These are phyloP conservation scores for Elymnias hypermnestra DNA, from an alignment of 1,140 invertebrate genomes.

Conservation along the genomic window DNA sequence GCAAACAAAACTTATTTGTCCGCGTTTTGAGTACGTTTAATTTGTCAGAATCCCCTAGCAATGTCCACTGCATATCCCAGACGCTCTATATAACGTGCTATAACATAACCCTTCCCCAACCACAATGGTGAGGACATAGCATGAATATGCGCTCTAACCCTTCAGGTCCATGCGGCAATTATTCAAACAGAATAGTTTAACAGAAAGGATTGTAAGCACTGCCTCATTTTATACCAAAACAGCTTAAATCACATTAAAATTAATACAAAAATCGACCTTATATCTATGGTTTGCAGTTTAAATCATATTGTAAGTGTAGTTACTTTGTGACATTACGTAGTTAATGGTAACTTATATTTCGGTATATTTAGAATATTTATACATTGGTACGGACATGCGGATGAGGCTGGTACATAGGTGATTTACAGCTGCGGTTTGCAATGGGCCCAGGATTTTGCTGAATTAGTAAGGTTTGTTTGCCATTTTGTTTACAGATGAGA, in stretches of 20 bases:
- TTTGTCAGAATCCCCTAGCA: constrained; percentile 13
- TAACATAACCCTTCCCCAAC: constrained; percentile 45
- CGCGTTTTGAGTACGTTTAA: not conserved
- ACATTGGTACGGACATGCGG: constrained; percentile 61
- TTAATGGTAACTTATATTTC: constrained; percentile 40
- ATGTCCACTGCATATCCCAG: constrained; percentile 29
- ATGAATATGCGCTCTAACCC: constrained; percentile 71
- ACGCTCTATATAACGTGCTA: constrained; percentile 26
- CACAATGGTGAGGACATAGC: constrained; percentile 62
- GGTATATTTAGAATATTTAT: constrained; percentile 73
- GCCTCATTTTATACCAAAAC: constrained; percentile 16
- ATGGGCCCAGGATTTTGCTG: constrained; percentile 38
- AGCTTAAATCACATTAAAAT: not conserved
- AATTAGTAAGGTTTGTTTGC: constrained; percentile 52
- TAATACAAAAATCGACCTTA: constrained; percentile 19
- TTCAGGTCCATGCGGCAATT: constrained; percentile 74
- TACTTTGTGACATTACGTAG: constrained; percentile 8
- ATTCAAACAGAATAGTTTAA: constrained; percentile 76
- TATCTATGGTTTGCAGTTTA: not conserved
- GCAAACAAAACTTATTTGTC: not conserved
- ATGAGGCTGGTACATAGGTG: constrained; percentile 61
- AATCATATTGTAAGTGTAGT: constrained; percentile 2
- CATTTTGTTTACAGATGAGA: constrained; percentile 39
- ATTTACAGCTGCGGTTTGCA: constrained; percentile 52
- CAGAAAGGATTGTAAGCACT: constrained; percentile 73